phyloP scores from a whole-genome alignment of 2,797 vertebrate genomes.

The Rhynchonycteris naso region DNA sequence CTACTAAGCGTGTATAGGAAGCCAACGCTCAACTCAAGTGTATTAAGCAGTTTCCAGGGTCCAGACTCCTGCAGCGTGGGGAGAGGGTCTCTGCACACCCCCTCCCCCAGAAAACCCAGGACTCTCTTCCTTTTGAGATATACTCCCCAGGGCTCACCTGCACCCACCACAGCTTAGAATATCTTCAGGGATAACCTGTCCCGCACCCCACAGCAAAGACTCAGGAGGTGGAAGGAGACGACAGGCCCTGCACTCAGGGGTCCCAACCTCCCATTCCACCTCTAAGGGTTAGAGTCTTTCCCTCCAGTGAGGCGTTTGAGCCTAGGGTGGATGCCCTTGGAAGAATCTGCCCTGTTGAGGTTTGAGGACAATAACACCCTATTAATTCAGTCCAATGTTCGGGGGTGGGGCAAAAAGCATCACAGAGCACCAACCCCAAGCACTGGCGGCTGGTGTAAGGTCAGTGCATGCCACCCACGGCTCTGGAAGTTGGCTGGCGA shows the following conservation, averaged over 20 bases:
- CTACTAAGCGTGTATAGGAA: neutral
- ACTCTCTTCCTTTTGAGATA: neutral
- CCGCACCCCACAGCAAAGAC: neutral
- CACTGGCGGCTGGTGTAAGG: neutral
- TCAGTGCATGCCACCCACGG: neutral
- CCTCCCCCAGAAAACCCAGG: accelerated
- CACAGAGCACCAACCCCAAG: neutral
- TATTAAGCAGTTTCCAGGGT: neutral
- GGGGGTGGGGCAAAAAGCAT: neutral
- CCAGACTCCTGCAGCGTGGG: neutral
- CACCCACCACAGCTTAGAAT: neutral
- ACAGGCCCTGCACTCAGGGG: neutral
- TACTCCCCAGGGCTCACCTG: neutral
- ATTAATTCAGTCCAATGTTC: neutral
- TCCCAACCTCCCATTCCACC: neutral
- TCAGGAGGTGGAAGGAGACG: too few relatives aligned
- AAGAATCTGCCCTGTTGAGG: neutral
- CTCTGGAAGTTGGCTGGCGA: neutral
- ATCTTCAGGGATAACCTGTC: neutral
- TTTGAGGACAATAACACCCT: neutral
- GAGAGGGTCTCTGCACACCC: neutral
- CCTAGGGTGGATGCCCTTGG: neutral
- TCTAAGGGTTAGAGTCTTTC: neutral
- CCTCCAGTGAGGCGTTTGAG: neutral
- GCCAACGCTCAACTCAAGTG: neutral